These are phyloP conservation scores for Nerophis ophidion DNA, from an alignment of 2,113 vertebrate genomes.

Conservation along the genomic window DNA sequence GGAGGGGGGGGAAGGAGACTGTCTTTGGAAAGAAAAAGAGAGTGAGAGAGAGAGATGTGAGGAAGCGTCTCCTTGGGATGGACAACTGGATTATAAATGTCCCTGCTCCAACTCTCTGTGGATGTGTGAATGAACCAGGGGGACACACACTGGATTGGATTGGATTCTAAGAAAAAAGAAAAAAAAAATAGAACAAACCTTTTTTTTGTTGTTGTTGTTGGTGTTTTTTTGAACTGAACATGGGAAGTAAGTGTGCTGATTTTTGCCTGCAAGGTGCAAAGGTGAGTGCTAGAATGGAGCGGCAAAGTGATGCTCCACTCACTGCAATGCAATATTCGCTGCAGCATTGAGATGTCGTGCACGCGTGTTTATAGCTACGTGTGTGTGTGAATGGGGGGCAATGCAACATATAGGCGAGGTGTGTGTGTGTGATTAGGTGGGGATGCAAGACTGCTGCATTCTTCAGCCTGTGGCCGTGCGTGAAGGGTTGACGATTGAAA, in stretches of 20 bases:
- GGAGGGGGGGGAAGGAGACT: conserved; percentile 31
- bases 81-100: conserved; percentile 69
- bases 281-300: conserved; percentile 48
- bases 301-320: conserved; percentile 12
- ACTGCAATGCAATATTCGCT: conserved; percentile 47
- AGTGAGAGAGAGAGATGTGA: conserved; percentile 66
- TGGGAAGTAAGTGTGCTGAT: conserved; percentile 62
- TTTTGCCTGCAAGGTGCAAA: conserved; percentile 46
- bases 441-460: conserved; percentile 27
- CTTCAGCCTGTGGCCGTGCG: not conserved
- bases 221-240: conserved; percentile 49
- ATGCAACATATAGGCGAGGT: conserved; percentile 6
- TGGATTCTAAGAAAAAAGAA: conserved; percentile 58
- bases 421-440: conserved; percentile 24
- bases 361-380: not conserved
- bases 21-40: conserved; percentile 60
- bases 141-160: conserved; percentile 43
- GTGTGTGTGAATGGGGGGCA: conserved; percentile 6
- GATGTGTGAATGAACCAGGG: conserved; percentile 54
- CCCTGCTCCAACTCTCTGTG: conserved; percentile 48
- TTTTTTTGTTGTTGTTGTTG: not conserved
- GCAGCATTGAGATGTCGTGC: conserved; percentile 31
- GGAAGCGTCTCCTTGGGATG: conserved; percentile 64
- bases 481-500: not conserved
- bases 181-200: not conserved